phyloP scores from a whole-genome alignment of 2,797 vertebrate species.

The Stomatorhinus walkeri region DNA sequence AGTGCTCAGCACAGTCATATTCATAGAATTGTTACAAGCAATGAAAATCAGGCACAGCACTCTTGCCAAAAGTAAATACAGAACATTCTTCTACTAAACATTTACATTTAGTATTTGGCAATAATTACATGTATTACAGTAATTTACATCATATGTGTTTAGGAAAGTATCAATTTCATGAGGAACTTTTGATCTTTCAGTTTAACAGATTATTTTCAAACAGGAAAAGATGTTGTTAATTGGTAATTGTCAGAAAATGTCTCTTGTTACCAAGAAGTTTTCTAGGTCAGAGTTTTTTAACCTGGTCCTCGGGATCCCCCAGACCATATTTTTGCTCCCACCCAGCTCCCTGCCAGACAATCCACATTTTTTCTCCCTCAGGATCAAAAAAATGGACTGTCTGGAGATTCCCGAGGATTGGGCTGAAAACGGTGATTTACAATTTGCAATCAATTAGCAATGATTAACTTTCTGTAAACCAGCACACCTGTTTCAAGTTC shows the following conservation, averaged over 20 bases:
- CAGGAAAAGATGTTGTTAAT: background rate
- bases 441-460: background rate
- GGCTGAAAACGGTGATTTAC: background rate
- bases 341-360: background rate
- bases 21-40: background rate
- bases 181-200: background rate
- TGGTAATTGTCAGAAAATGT: background rate
- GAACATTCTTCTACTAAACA: background rate
- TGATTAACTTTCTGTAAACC: background rate
- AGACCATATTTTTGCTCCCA: background rate
- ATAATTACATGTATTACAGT: background rate
- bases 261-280: background rate
- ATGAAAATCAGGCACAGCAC: background rate
- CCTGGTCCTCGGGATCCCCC: background rate
- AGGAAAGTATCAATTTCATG: background rate
- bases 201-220: background rate
- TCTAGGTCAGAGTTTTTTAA: background rate
- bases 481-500: background rate
- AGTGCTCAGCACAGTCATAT: background rate
- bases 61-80: background rate
- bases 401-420: background rate
- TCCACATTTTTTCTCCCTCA: background rate
- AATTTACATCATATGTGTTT: background rate
- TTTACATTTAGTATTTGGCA: background rate
- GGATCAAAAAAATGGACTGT: background rate